Evolutionary conservation across 2,888 invertebrate genomes (phyloP).

Genomic region (Mythimna ferrago): DNA sequence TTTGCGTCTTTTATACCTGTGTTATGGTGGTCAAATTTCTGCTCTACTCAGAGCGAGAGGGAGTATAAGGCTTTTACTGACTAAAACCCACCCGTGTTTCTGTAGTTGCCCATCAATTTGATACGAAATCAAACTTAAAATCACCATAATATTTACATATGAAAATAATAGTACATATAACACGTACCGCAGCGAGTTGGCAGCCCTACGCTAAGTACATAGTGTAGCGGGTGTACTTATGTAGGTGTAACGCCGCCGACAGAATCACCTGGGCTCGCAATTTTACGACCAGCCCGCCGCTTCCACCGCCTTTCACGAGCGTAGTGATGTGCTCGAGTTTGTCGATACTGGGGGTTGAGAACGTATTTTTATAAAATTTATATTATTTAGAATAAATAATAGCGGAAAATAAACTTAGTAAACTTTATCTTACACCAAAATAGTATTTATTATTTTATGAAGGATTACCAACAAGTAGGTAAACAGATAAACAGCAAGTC

Average conservation of each 20-base stretch:
- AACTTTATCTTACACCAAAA: too few relatives aligned
- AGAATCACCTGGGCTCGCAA: conserved; percentile 89
- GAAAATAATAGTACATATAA: too few relatives aligned
- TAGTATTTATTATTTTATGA: too few relatives aligned
- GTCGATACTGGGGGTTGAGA: conserved; percentile 52
- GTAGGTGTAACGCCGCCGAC: conserved; percentile 76
- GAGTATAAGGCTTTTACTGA: too few relatives aligned
- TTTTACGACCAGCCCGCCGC: conserved; percentile 85
- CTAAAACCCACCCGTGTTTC: too few relatives aligned
- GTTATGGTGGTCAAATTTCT: too few relatives aligned
- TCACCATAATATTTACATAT: background rate
- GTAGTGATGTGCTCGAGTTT: conserved; percentile 58
- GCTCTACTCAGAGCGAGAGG: too few relatives aligned
- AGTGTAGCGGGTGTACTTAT: conserved; percentile 62
- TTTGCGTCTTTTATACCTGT: too few relatives aligned
- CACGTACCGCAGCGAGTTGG: conserved; percentile 6
- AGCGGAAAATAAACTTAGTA: too few relatives aligned
- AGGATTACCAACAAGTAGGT: too few relatives aligned
- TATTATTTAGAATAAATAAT: background rate
- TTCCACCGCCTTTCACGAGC: conserved; percentile 76
- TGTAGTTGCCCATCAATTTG: too few relatives aligned
- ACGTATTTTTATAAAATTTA: background rate
- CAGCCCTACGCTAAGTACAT: conserved; percentile 66
- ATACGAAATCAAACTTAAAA: background rate
- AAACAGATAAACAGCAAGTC: too few relatives aligned